Base-by-base conservation (phyloP, 1,140 invertebrate genomes). In the Brachionus rubens region DNA sequence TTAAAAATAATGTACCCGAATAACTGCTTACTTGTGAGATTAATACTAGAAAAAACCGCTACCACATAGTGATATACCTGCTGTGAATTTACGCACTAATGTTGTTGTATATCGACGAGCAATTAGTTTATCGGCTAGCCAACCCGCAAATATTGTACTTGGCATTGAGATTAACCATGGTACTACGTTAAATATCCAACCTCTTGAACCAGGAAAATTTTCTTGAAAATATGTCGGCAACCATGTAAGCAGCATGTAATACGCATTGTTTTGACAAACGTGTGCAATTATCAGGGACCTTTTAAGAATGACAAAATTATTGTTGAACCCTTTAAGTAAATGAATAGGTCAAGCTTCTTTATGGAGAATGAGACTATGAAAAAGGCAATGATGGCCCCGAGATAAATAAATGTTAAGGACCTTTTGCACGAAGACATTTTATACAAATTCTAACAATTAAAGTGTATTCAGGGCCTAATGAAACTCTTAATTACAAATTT, bases 141-240 rank as follows among this genome's bases (percentile, higher is more conserved):
- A 86, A 80, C 89, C 90, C 70, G 88, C 88, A 43, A 89, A 83
- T 56, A 90, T 86, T 40, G 88, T 89, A 77, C 88, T 89, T 40
- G 89, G 87, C 50, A 90, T 86, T 62, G 88, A 85, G 1, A 89
- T 87, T 21, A 90, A 77, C 88, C 89, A 90, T 1, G 90, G 90
- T 65, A 91, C 87, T 82, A 91, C 89, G 82, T 91, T 91, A 77
- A 90, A 90, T 47, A 90, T 85, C 88, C 89, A 84, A 86, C 78
- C 88, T 78, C 88, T 89, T 41, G 88, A 88, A 76, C 88, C 85
- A 6, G 89, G 89, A 80, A 88, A 90, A 16, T 86, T 90, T 80
- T 91, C 90, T 81, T 90, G 88, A 79, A 91, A 91, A 82, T 90
- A 91, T 30, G 89, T 90, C 50, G 90, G 90, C 80, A 91, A 85